These are phyloP conservation scores for Anas platyrhynchos DNA, from an alignment of 2,113 vertebrate species.

Conservation along the genomic window DNA sequence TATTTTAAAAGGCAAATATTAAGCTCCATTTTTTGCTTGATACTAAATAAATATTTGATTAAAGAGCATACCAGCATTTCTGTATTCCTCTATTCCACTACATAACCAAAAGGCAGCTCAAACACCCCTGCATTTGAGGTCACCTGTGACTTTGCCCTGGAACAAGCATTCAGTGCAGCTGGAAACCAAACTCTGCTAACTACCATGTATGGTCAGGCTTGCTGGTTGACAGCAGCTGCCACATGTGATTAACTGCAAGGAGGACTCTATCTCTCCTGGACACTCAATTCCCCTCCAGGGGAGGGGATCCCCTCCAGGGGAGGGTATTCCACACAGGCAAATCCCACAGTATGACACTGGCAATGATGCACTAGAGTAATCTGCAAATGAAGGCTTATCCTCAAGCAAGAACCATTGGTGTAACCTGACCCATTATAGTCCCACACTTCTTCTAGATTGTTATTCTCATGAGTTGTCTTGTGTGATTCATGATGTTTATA, in stretches of 20 bases:
- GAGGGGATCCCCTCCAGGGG: neutral
- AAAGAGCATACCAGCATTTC: neutral
- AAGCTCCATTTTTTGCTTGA: neutral
- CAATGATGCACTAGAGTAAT: neutral
- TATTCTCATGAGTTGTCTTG: neutral
- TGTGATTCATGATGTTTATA: neutral
- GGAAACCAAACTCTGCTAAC: neutral
- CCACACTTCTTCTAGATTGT: neutral
- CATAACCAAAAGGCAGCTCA: neutral
- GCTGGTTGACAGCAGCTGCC: neutral
- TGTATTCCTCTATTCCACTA: neutral
- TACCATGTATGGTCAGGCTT: neutral
- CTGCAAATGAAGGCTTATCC: neutral
- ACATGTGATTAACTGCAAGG: neutral
- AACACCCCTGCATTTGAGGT: neutral
- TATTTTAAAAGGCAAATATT: neutral
- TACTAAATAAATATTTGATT: neutral
- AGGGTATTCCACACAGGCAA: neutral
- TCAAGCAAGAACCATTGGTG: neutral
- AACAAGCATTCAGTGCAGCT: neutral
- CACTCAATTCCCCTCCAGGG: rapidly evolving
- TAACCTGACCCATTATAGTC: neutral
- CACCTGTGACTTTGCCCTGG: neutral
- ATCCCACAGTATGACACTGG: neutral
- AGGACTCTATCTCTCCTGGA: neutral